Evolutionary conservation across 2,888 invertebrate species (phyloP).

Genomic region (Drosophila sordidapex): DNA sequence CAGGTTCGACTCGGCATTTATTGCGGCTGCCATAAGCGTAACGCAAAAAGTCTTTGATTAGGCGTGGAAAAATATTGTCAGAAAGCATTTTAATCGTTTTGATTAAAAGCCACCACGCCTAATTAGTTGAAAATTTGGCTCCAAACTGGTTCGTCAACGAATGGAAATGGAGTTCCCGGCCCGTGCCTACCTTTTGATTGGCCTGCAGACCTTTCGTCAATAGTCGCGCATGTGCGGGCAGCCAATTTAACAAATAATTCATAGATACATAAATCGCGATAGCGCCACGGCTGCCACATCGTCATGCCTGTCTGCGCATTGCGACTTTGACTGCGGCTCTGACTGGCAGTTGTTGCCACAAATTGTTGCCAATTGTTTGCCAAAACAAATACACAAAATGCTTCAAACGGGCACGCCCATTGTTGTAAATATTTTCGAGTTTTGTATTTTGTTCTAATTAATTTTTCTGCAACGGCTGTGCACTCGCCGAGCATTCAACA

Average conservation of each 20-base stretch:
- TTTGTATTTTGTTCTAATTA: slow-evolving; percentile 79
- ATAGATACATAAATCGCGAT: slow-evolving; percentile 79
- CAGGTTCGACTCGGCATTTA: slow-evolving; percentile 48
- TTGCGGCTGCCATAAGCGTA: slow-evolving; percentile 73
- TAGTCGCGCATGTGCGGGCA: slow-evolving; percentile 68
- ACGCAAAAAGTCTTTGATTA: slow-evolving; percentile 78
- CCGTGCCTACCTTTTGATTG: slow-evolving; percentile 40
- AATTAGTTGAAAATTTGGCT: slow-evolving; percentile 72
- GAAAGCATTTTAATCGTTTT: slow-evolving; percentile 81
- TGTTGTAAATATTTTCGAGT: slow-evolving; percentile 76
- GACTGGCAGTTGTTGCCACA: slow-evolving; percentile 66
- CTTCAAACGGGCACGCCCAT: slow-evolving; percentile 70
- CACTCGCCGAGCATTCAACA: slow-evolving; percentile 70
- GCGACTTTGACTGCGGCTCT: slow-evolving; percentile 51
- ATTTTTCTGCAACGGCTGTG: slow-evolving; percentile 64
- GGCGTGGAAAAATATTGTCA: slow-evolving; percentile 81
- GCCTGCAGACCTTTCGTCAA: slow-evolving; percentile 71
- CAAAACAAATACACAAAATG: slow-evolving; percentile 73
- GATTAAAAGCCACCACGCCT: slow-evolving; percentile 80
- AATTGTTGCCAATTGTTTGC: slow-evolving; percentile 78
- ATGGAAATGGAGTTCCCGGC: slow-evolving; percentile 16
- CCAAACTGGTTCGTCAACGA: slow-evolving; percentile 52
- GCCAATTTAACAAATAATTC: slow-evolving; percentile 80
- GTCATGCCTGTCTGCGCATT: slow-evolving; percentile 55
- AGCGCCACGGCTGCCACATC: slow-evolving; percentile 65